Evolutionary conservation across 2,888 invertebrate genomes (phyloP), one percentile per base, ranked within the genome.

Genomic region (Phaedon cochleariae): DNA sequence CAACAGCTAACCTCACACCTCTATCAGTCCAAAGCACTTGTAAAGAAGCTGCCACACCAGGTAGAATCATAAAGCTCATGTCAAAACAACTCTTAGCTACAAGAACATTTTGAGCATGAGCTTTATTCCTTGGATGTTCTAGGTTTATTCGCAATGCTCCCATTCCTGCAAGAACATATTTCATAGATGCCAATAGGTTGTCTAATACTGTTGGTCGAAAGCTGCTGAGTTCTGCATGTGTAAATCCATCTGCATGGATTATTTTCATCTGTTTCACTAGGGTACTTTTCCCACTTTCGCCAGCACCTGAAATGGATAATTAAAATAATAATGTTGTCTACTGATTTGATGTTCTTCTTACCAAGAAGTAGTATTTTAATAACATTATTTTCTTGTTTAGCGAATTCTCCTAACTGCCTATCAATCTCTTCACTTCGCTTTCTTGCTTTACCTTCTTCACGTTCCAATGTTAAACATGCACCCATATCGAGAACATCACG

Each of bases 211-310:
- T 89, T 0, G 89, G 88, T 74, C 89, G 84, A 76, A 88, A 90
- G 64, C 88, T 87, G 61, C 85, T 85, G 22, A 89, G 80, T 79
- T 90, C 90, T 21, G 87, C 85, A 59, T 82, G 80, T 2, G 88
- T 87, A 77, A 89, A 90, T 12, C 89, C 89, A 80, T 89, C 88
- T 61, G 88, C 88, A 77, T 90, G 89, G 63, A 90, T 90, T 60
- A 90, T 90, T 80, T 89, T 90, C 89, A 90, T 90, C 82, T 90
- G 90, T 77, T 89, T 90, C 4, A 90, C 89, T 67, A 90, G 79
- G 18, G 90, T 90, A 77, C 89, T 89, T 82, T 90, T 90, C 3
- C 89, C 89, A 82, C 89, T 89, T 79, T 90, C 90, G 9, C 89
- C 89, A 66, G 90, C 89, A 61, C 90, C 90, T 87, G 69, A 49